Evolutionary conservation across 2,888 invertebrate species (phyloP).

Genomic region (Acanthosepion lycidas): DNA sequence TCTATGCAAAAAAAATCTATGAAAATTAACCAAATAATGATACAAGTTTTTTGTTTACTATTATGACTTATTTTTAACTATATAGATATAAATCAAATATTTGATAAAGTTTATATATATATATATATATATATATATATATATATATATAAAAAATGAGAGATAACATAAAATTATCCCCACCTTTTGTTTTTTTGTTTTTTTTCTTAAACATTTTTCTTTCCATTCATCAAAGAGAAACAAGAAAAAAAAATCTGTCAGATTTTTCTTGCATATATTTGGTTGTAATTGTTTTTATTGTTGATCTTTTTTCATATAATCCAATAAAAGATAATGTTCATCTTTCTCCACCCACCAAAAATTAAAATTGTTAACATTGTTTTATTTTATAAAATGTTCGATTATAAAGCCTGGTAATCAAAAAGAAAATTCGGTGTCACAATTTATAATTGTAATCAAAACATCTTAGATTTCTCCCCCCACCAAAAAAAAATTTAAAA

Average conservation of each 20-base stretch:
- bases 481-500: background rate
- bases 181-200: background rate
- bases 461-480: background rate
- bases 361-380: background rate
- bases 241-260: background rate
- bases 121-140: too few relatives aligned
- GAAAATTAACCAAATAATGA: background rate
- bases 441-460: background rate
- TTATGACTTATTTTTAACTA: background rate
- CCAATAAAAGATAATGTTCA: background rate
- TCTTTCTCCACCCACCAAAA: background rate
- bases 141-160: too few relatives aligned
- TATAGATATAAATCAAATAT: background rate
- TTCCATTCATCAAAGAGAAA: background rate
- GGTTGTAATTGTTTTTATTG: constrained; percentile 20
- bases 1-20: background rate
- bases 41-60: background rate
- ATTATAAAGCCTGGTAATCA: background rate
- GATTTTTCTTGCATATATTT: background rate
- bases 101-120: background rate
- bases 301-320: background rate
- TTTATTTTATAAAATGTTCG: background rate
- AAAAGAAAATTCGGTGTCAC: background rate
- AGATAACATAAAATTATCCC: too few relatives aligned
- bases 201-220: background rate